Evolutionary conservation across 1,140 invertebrate species (phyloP).

Genomic region (Chironomus tepperi): DNA sequence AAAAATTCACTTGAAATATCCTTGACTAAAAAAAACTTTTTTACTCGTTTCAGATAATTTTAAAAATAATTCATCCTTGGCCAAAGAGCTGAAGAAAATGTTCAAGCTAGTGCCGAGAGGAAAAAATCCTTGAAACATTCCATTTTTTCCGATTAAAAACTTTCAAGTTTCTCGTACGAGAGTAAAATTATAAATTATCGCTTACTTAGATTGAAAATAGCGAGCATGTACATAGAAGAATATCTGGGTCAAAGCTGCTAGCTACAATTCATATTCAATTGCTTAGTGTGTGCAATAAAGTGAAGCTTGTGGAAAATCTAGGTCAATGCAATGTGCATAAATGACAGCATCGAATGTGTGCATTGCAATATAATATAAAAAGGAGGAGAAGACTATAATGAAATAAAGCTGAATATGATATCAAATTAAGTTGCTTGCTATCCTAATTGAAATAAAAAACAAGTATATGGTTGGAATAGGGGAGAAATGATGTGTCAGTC

Average conservation of each 20-base stretch:
- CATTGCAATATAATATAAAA: not conserved
- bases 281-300: not conserved
- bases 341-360: not conserved
- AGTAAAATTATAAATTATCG: too few species aligned
- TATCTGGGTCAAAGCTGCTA: constrained; percentile 5
- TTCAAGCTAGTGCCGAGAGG: not conserved
- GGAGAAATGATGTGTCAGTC: not conserved
- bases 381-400: not conserved
- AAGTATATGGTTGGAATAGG: not conserved
- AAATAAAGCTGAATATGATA: too few species aligned
- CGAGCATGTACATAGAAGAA: not conserved
- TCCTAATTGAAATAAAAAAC: not conserved
- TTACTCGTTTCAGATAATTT: too few species aligned
- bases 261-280: not conserved
- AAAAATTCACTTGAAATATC: too few species aligned
- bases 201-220: too few species aligned
- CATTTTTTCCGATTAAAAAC: not conserved
- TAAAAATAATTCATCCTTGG: too few species aligned
- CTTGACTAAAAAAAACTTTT: too few species aligned
- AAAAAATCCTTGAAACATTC: not conserved
- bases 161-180: not conserved
- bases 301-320: not conserved
- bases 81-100: too few species aligned
- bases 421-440: not conserved
- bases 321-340: constrained; percentile 6